Evolutionary conservation across 2,888 invertebrate genomes (phyloP).

Genomic region (Dasypogon diadema): DNA sequence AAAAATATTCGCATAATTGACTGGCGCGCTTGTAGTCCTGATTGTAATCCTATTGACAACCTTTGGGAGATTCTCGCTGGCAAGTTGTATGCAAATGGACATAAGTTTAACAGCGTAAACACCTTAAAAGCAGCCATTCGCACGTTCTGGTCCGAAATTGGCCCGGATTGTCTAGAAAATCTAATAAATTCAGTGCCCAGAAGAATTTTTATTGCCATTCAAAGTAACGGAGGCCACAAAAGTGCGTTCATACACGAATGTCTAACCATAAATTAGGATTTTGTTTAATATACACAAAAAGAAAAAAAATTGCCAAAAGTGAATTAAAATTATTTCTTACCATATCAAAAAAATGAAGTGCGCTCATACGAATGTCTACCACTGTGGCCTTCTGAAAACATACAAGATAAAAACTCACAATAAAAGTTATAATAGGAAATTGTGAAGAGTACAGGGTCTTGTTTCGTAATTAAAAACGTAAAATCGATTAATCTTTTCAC

Average conservation of each 20-base stretch:
- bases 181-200: neutral
- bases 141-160: conserved; percentile 8
- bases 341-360: no score
- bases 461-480: no score
- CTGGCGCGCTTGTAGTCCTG: neutral
- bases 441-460: no score
- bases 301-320: neutral
- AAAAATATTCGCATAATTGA: conserved; percentile 8
- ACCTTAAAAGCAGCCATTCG: neutral
- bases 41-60: conserved; percentile 11
- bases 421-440: no score
- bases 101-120: neutral
- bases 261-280: conserved; percentile 15
- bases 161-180: conserved; percentile 7
- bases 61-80: neutral
- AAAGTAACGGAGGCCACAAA: neutral
- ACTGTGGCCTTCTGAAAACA: no score
- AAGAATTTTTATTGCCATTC: neutral
- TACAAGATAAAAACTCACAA: no score
- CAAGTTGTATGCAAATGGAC: conserved; percentile 7
- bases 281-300: neutral
- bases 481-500: no score
- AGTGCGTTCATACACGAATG: conserved; percentile 1
- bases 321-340: neutral
- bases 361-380: no score